Percentiles rank a stretch among this genome's conserved stretches.
phyloP scores from a whole-genome alignment of 2,113 vertebrate species.

The Oophaga pumilio region DNA sequence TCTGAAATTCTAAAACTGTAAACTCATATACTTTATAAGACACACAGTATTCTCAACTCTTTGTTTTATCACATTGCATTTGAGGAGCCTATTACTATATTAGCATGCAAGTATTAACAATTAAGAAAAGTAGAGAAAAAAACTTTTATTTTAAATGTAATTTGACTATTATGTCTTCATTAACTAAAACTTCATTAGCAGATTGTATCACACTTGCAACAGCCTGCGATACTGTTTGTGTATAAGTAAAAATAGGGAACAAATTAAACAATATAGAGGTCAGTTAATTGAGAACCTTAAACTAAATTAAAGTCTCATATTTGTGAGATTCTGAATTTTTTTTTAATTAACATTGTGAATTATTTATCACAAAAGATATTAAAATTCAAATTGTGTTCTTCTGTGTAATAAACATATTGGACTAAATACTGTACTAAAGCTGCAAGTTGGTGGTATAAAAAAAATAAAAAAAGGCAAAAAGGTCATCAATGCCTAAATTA shows the following conservation, averaged over 20 bases:
- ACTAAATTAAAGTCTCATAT: slow-evolving; percentile 9
- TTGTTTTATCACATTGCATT: not conserved
- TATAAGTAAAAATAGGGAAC: not conserved
- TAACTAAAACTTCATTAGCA: slow-evolving; percentile 1
- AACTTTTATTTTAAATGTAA: slow-evolving; percentile 12
- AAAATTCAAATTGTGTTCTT: not conserved
- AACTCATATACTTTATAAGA: slow-evolving; percentile 26
- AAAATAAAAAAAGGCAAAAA: too few species aligned
- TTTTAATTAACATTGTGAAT: slow-evolving; percentile 24
- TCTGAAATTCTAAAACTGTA: slow-evolving; percentile 48
- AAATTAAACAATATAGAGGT: slow-evolving; percentile 1
- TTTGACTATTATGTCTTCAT: slow-evolving; percentile 14
- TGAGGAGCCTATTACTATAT: not conserved
- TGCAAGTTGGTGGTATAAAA: not conserved
- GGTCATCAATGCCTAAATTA: too few species aligned
- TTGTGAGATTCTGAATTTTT: not conserved
- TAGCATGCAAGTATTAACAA: not conserved
- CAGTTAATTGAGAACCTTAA: not conserved
- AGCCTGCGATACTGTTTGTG: not conserved
- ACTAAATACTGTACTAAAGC: not conserved
- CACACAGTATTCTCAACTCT: not conserved
- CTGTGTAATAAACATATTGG: not conserved
- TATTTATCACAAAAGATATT: slow-evolving; percentile 24
- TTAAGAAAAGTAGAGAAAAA: not conserved
- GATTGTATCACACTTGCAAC: not conserved